Percentiles rank a stretch among this genome's conserved stretches.
These are phyloP conservation scores for Hyles lineata DNA, from an alignment of 2,888 invertebrate genomes.

Conservation along the genomic window DNA sequence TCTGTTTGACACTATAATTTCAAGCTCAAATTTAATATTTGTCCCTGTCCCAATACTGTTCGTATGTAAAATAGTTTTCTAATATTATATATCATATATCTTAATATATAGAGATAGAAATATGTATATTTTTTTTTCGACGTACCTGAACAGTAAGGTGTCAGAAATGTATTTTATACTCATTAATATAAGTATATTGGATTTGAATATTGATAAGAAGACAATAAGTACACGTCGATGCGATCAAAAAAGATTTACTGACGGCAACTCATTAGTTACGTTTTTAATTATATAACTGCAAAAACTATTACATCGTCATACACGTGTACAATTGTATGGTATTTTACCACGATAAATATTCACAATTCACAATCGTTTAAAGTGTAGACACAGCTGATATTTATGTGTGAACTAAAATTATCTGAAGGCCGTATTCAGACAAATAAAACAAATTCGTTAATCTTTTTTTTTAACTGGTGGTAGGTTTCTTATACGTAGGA, in stretches of 20 bases:
- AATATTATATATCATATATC: not conserved
- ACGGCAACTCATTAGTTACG: too few relatives aligned
- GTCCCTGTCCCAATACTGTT: not conserved
- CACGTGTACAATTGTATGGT: not conserved
- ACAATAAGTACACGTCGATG: not conserved
- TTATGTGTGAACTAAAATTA: not conserved
- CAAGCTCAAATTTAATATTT: not conserved
- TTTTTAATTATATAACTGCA: not conserved
- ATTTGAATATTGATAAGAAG: not conserved
- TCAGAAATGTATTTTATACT: not conserved
- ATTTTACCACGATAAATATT: not conserved
- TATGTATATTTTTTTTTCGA: not conserved
- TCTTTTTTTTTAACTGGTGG: not conserved
- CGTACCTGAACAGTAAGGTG: not conserved
- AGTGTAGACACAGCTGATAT: not conserved
- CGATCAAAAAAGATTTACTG: not conserved
- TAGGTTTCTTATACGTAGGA: too few relatives aligned
- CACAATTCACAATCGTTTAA: not conserved
- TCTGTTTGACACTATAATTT: not conserved
- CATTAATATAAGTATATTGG: too few relatives aligned
- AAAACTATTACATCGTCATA: not conserved
- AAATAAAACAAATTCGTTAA: not conserved
- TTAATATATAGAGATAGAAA: not conserved
- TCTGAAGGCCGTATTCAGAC: not conserved
- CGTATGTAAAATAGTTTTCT: not conserved